These are phyloP conservation scores for Napeogenes inachia DNA, from an alignment of 2,888 invertebrate species.

Conservation along the genomic window DNA sequence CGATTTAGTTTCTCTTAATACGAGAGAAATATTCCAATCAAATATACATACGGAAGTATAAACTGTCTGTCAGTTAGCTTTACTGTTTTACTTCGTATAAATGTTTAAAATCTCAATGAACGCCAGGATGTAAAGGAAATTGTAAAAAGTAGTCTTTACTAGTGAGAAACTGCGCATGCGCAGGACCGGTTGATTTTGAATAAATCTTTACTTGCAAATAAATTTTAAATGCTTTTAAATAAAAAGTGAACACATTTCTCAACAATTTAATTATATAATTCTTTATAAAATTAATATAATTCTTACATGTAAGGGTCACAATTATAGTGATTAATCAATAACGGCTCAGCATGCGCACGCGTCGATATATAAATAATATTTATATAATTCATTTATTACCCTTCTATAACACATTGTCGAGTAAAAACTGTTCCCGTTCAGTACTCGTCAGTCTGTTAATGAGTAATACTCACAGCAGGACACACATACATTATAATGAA, in stretches of 20 bases:
- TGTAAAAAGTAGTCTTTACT: too few species aligned
- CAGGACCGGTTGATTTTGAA: slow-evolving; percentile 6
- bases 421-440: not conserved
- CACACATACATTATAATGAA: not conserved
- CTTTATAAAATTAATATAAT: not conserved
- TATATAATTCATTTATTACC: not conserved
- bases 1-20: too few species aligned
- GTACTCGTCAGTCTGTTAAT: not conserved
- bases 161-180: too few species aligned
- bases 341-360: slow-evolving; percentile 12
- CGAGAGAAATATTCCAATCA: too few species aligned
- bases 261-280: too few species aligned
- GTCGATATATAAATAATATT: not conserved
- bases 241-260: too few species aligned
- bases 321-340: slow-evolving; percentile 12
- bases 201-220: not conserved
- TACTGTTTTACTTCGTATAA: too few species aligned
- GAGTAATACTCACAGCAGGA: slow-evolving; percentile 3
- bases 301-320: not conserved
- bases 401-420: not conserved
- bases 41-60: too few species aligned
- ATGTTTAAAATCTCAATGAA: too few species aligned
- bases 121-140: too few species aligned
- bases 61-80: too few species aligned
- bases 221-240: too few species aligned